Base-by-base conservation (phyloP, 92 coral and sea anemone species). In the Diadumene lineata region DNA sequence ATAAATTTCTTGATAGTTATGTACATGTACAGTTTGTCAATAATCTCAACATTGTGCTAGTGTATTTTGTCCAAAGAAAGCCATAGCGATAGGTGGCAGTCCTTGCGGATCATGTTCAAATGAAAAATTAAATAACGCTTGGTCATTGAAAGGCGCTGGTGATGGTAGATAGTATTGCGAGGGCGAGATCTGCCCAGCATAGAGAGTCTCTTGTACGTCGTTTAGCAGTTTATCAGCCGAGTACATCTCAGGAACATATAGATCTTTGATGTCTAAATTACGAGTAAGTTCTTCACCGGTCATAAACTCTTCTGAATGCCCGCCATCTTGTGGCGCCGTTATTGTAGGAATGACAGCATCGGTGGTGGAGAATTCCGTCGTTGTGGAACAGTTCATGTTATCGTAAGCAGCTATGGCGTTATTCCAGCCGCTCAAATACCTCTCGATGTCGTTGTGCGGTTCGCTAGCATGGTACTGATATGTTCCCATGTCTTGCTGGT, bases 251-350 rank as follows among this genome's bases (percentile, higher is more conserved):
- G 99, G 99, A 19, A 96, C 97, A 31, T 92, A 96, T 33, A 96
- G 74, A 77, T 96, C 99, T 77, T 96, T 96, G 26, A 96, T 90
- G 84, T 96, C 99, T 55, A 96, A 84, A 65, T 79, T 90, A 6
- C 93, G 89, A 1, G 99, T 96, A 27, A 96, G 93, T 79, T 96
- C 99, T 81, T 96, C 99, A 22, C 99, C 92, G 0, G 99, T 96
- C 92, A 96, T 77, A 79, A 96, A 96, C 61, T 87, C 96, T 50
- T 96, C 99, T 31, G 79, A 81, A 17, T 82, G 73, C 32, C 6
- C 60, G 60, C 76, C 85, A 11, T 87, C 90, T 8, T 90, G 89
- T 11, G 97, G 82, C 17, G 90, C 77, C 17, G 88, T 76, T 21
- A 88, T 84, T 0, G 92, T 84, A 11, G 90, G 92, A 8, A 79